Conservation (phyloP, 2,888 invertebrate species). For the Panzeria rudis region DNA sequence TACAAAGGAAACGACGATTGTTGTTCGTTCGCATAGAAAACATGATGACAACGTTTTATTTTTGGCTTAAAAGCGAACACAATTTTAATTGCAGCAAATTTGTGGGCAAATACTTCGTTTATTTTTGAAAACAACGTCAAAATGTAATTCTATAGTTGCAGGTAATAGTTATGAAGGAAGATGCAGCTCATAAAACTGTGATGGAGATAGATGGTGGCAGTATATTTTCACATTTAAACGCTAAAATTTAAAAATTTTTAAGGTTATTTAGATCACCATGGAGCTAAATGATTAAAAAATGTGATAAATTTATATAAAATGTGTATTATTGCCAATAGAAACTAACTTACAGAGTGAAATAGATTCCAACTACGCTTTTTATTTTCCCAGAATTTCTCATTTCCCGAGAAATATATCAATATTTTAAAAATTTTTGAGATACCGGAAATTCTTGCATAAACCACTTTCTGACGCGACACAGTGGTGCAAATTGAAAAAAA, state of each 20-base stretch:
- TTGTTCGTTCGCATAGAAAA: not conserved
- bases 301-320: not conserved
- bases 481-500: no score
- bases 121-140: not conserved
- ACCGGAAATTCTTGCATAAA: no score
- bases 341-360: no score
- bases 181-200: not conserved
- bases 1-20: not conserved
- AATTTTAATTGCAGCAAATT: slow-evolving; percentile 44
- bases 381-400: no score
- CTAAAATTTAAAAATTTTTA: no score
- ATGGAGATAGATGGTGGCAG: not conserved
- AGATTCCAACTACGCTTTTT: no score
- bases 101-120: slow-evolving; percentile 11
- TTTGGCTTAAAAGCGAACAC: slow-evolving; percentile 31
- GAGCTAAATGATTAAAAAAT: not conserved
- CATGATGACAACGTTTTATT: slow-evolving; percentile 9
- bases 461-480: no score
- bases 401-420: no score
- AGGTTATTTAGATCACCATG: not conserved
- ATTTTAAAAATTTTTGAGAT: no score
- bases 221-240: not conserved
- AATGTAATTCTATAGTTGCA: slow-evolving; percentile 5
- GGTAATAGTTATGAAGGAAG: not conserved
- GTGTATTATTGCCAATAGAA: no score